A percentile compares a stretch with the other conserved stretches of the same genome.
Evolutionary conservation across 2,797 vertebrate species (phyloP).

Genomic region (Rallus crepitans): DNA sequence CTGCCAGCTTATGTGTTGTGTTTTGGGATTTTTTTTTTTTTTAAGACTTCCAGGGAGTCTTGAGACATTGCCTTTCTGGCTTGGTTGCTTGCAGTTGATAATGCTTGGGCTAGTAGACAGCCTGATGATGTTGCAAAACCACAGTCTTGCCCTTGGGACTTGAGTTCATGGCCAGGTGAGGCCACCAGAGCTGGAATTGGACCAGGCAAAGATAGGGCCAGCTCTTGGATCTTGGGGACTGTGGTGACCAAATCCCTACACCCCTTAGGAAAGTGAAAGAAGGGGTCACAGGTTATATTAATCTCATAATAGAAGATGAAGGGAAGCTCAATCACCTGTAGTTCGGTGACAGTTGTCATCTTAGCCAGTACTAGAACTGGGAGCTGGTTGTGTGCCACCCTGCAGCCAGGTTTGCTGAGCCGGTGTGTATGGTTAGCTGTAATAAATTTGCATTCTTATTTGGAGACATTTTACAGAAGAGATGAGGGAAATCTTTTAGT

Average conservation of each 20-base stretch:
- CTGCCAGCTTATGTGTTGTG: not conserved
- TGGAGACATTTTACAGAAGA: not conserved
- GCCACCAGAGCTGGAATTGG: not conserved
- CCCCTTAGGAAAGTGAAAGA: not conserved
- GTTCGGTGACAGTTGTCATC: not conserved
- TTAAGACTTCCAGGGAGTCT: not conserved
- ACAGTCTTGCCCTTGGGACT: not conserved
- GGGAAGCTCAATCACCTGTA: not conserved
- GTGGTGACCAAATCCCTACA: not conserved
- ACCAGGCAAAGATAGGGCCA: not conserved
- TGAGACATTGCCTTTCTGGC: not conserved
- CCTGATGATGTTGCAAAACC: not conserved
- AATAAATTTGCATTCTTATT: not conserved
- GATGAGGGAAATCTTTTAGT: not conserved
- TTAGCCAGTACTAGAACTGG: not conserved
- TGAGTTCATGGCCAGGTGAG: not conserved
- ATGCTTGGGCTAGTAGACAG: not conserved
- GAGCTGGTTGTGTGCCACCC: not conserved
- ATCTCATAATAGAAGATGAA: not conserved
- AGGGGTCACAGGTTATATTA: not conserved
- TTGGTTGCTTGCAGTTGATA: not conserved
- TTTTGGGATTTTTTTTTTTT: not conserved
- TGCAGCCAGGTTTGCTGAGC: not conserved
- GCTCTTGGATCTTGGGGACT: not conserved
- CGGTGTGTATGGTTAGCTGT: not conserved